Evolutionary conservation across 2,113 vertebrate species (phyloP).

Genomic region (Brienomyrus longianalis): DNA sequence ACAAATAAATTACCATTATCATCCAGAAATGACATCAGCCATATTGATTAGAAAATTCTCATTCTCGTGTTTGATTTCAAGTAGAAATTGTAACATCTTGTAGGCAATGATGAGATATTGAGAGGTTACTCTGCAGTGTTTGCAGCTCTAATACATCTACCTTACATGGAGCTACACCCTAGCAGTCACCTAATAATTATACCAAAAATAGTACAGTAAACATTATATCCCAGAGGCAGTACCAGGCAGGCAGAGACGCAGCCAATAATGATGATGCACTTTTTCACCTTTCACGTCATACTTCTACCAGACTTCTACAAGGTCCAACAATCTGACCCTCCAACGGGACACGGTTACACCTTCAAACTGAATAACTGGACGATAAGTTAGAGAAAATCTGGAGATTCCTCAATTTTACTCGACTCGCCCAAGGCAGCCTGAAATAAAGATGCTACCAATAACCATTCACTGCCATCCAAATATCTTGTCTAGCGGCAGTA

Average conservation of each 20-base stretch:
- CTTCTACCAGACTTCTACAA: neutral
- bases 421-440: neutral
- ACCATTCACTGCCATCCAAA: constrained; percentile 15
- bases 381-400: neutral
- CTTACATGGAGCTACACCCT: neutral
- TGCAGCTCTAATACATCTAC: neutral
- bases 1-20: neutral
- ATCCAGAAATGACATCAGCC: neutral
- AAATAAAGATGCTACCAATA: constrained; percentile 9
- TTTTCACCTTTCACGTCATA: neutral
- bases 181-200: neutral
- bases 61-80: neutral
- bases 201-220: neutral
- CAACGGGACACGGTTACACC: neutral
- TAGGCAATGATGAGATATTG: neutral
- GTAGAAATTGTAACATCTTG: neutral
- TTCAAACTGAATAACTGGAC: neutral
- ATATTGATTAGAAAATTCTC: neutral
- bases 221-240: neutral
- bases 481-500: constrained; percentile 21
- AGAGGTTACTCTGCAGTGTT: neutral
- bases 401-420: neutral
- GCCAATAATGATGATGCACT: neutral
- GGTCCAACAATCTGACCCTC: neutral
- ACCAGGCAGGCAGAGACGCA: neutral